Base-by-base conservation (phyloP, 2,113 vertebrate species). In the Mola mola region DNA sequence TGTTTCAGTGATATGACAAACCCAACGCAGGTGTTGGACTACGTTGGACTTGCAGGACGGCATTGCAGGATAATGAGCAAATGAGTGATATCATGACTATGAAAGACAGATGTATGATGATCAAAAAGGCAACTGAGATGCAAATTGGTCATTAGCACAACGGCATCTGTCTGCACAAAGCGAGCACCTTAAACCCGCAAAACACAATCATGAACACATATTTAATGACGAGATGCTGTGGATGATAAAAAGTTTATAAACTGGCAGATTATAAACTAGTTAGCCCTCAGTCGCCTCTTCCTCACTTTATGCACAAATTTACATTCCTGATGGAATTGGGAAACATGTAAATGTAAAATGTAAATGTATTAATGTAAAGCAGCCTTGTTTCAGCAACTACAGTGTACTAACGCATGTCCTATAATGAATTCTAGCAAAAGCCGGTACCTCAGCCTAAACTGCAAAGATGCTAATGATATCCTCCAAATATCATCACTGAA, bases 91-190 rank as follows among this genome's bases (percentile, higher is more conserved):
- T n/a, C 33, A 34, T 15, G 33, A 34, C 11, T 10, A 61, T 38
- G 44, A 26, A 21, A 42, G 16, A 38, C 7, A 24, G 8, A 50
- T 2, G 17, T 21, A 17, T 12, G 22, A 49, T 68, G 64, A 49
- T 69, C n/a, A 67, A 71, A 62, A 79, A 77, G 61, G 56, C 64
- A 79, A 71, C 58, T 31, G 42, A 76, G 52, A 70, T 42, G 19
- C 31, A 81, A 68, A 59, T 3, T 8, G 12, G 20, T 17, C 55
- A 67, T 34, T 57, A 21, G 31, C 38, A 49, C 19, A 24, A 55
- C 21, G 55, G 43, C 40, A 21, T 56, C 28, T 48, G 44, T 6
- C 36, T 42, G 47, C 34, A 38, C 31, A 13, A 17, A 42, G 52
- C 24, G 41, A 41, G 37, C 24, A 56, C 19, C 48, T 62, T 20